Percentiles rank a stretch among this genome's conserved stretches.
Conservation (phyloP, 2,113 vertebrate species). For the Chionomys nivalis region DNA sequence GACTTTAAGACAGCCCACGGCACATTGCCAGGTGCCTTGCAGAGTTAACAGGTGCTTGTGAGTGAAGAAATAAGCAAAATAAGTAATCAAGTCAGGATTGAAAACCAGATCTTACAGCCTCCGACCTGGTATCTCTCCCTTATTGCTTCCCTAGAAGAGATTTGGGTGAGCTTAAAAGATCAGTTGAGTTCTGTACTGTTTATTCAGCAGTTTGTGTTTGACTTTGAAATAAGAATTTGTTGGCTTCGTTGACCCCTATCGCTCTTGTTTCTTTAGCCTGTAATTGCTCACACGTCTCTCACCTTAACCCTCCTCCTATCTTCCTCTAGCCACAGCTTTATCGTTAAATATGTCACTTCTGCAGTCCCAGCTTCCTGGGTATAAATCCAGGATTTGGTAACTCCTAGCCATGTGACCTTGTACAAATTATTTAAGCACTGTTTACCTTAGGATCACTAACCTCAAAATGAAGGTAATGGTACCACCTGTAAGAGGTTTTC, state of each 20-base stretch:
- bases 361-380: neutral
- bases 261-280: neutral
- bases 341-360: neutral
- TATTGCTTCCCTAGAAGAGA: neutral
- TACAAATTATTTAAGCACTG: neutral
- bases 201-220: neutral
- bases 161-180: neutral
- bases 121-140: neutral
- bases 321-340: neutral
- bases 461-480: neutral
- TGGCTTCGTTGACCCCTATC: neutral
- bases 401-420: neutral
- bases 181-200: neutral
- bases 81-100: neutral
- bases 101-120: neutral
- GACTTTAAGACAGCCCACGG: neutral
- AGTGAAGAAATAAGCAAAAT: neutral
- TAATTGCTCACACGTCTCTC: neutral
- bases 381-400: neutral
- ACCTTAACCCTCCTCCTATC: neutral
- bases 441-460: neutral
- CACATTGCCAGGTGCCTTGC: neutral
- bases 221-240: neutral
- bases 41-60: neutral
- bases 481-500: neutral